Conservation (phyloP, 2,113 vertebrate genomes). For the Podarcis cretensis region DNA sequence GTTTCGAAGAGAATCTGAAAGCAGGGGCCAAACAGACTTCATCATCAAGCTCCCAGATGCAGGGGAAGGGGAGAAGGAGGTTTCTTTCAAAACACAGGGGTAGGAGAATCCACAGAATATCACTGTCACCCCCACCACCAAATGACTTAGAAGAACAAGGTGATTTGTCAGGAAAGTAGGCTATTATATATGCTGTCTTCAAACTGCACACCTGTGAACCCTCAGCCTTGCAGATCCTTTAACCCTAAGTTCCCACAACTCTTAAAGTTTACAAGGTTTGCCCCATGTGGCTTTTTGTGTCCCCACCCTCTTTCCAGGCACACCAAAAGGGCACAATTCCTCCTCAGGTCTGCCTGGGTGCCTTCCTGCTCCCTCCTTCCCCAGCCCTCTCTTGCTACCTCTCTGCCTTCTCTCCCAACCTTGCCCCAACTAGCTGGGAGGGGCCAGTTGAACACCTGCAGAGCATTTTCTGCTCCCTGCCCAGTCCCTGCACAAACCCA, state of each 20-base stretch:
- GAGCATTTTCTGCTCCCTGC: too few relatives aligned
- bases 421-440: too few relatives aligned
- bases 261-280: not conserved
- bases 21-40: not conserved
- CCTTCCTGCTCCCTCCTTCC: too few relatives aligned
- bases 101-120: not conserved
- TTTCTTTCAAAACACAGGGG: not conserved
- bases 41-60: not conserved
- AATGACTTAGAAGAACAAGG: not conserved
- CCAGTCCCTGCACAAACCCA: too few relatives aligned
- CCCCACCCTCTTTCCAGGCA: too few relatives aligned
- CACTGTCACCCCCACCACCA: not conserved
- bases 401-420: too few relatives aligned
- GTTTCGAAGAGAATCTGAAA: constrained; percentile 70
- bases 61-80: not conserved
- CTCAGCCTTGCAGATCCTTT: not conserved
- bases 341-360: too few relatives aligned
- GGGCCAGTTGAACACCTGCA: too few relatives aligned
- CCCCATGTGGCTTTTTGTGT: too few relatives aligned
- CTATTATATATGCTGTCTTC: not conserved
- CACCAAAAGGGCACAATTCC: too few relatives aligned
- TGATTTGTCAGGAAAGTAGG: not conserved
- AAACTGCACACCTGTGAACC: not conserved
- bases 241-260: not conserved
- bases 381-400: too few relatives aligned